These are phyloP conservation scores for Lepisosteus osseus DNA, from an alignment of 2,113 vertebrate species.

Conservation along the genomic window DNA sequence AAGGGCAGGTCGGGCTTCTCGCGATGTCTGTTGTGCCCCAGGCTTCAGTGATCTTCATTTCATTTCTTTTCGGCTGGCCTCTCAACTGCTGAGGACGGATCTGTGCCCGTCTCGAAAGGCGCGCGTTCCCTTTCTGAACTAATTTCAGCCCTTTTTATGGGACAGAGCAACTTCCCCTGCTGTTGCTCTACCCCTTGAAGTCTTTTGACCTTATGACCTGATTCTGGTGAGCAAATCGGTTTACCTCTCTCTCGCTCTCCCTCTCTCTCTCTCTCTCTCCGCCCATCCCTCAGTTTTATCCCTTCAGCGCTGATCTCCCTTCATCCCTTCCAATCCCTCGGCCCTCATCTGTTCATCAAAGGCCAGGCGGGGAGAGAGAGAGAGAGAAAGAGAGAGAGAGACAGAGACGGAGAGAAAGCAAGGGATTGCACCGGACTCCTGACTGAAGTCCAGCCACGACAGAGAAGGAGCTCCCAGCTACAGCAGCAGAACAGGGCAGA, in stretches of 20 bases:
- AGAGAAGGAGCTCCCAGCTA: too few relatives aligned
- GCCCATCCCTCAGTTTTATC: slow-evolving; percentile 65
- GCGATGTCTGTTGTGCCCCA: too few relatives aligned
- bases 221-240: background rate
- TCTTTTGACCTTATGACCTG: slow-evolving; percentile 36
- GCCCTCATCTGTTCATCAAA: slow-evolving; percentile 62
- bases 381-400: slow-evolving; percentile 35
- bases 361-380: slow-evolving; percentile 41
- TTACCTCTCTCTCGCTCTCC: slow-evolving; percentile 28
- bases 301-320: slow-evolving; percentile 70
- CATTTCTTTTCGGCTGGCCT: too few relatives aligned
- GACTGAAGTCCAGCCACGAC: background rate
- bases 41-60: too few relatives aligned
- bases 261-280: slow-evolving; percentile 49
- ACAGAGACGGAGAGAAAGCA: slow-evolving; percentile 20
- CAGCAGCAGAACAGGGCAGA: too few relatives aligned
- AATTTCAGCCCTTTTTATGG: slow-evolving; percentile 14
- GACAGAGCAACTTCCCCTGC: slow-evolving; percentile 1
- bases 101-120: too few relatives aligned
- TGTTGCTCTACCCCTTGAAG: slow-evolving; percentile 44
- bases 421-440: background rate
- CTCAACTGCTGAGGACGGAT: too few relatives aligned
- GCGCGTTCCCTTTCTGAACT: background rate
- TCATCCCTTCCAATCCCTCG: slow-evolving; percentile 64
- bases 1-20: too few relatives aligned